Base-by-base conservation (phyloP, 2,888 invertebrate species). In the Cylindroiulus punctatus region DNA sequence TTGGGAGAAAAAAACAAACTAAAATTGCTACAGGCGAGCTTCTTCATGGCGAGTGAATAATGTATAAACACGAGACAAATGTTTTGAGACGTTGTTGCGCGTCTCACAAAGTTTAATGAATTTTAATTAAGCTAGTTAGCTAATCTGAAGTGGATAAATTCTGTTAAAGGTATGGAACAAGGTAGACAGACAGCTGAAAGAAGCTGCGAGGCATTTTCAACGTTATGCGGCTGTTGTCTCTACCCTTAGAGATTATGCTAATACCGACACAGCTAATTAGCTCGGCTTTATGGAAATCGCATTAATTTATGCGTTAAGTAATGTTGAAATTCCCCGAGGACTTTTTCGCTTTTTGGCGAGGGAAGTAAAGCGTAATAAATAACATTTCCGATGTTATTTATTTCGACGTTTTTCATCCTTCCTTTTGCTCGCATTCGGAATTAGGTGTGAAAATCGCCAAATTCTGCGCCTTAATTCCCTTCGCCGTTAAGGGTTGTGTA, bases 221-320 rank as follows among this genome's bases (percentile, higher is more conserved):
- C 57, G 22, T 57, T 22, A 7, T 57, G 17, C 57, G 57, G 57
- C 57, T 57, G 57, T 57, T 57, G 57, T 57, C 57, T 57, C 57
- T 57, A n/a, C 47, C 57, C 57, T 57, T 57, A 8, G 65, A 65
- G 65, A 65, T 65, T 65, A 65, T 65, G 65, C 65, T 26, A 65
- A 65, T 65, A 26, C 65, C 26, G 65, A 65, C 65, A 65, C 65
- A 65, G 65, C 65, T 65, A 65, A 65, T 65, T 65, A 65, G 65
- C 65, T 26, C 22, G 65, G 65, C 26, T 65, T 65, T 65, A 65
- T 65, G 65, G 65, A 65, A 65, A 65, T 65, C 65, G 65, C 65
- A 65, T 65, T 65, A 65, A 65, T 65, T 65, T 65, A 65, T 65
- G 26, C 65, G 65, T 65, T 65, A 65, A 65, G 65, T 65, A 65